Evolutionary conservation across 2,888 invertebrate species (phyloP).

Genomic region (Erynnis tages): DNA sequence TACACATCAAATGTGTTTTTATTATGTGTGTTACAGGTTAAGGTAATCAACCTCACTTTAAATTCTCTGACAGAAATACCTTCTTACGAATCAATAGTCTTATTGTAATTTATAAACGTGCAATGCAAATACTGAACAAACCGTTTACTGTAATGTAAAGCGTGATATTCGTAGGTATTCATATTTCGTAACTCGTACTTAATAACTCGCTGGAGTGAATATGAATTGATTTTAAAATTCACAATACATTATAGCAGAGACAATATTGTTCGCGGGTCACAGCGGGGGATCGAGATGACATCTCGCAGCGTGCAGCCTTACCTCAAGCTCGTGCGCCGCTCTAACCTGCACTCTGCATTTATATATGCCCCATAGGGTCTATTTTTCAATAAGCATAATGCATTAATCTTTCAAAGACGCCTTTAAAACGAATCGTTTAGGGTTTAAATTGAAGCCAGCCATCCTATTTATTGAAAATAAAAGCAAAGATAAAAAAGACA

Average conservation of each 20-base stretch:
- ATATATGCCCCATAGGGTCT: constrained; percentile 38
- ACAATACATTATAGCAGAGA: constrained; percentile 73
- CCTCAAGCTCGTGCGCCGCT: constrained; percentile 53
- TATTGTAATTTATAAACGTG: too few species aligned
- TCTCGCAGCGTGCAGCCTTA: constrained; percentile 76
- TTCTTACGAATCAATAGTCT: too few species aligned
- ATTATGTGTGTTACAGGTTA: too few species aligned
- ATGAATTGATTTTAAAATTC: constrained; percentile 77
- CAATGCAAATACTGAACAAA: constrained; percentile 3
- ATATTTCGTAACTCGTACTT: constrained; percentile 47
- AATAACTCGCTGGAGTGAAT: constrained; percentile 58
- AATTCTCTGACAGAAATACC: too few species aligned
- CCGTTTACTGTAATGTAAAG: constrained; percentile 4
- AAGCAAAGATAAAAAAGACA: constrained; percentile 66
- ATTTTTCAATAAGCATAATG: constrained; percentile 37
- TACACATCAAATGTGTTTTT: too few species aligned
- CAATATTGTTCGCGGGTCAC: constrained; percentile 78
- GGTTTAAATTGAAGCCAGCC: constrained; percentile 54
- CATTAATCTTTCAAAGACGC: constrained; percentile 33
- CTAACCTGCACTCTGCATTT: constrained; percentile 31
- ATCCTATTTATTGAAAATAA: constrained; percentile 69
- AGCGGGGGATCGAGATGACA: constrained; percentile 77
- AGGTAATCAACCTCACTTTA: too few species aligned
- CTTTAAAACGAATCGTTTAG: constrained; percentile 44
- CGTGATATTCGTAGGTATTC: constrained; percentile 21